Evolutionary conservation across 2,888 invertebrate genomes (phyloP).

Genomic region (Leucoma salicis): DNA sequence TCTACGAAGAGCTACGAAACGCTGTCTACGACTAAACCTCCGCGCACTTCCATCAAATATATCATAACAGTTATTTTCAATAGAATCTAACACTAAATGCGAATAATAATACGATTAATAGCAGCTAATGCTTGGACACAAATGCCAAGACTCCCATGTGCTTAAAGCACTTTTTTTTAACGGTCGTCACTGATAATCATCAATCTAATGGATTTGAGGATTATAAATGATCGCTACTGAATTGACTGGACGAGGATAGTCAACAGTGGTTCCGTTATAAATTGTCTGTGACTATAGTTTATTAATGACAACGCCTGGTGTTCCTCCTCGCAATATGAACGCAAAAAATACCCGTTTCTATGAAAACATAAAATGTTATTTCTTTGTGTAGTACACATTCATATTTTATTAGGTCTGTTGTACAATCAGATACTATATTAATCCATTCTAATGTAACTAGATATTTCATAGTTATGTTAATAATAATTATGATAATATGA

Average conservation of each 20-base stretch:
- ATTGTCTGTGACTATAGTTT: slow-evolving; percentile 3
- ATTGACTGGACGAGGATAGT: slow-evolving; percentile 13
- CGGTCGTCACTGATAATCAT: slow-evolving; percentile 36
- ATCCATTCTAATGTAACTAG: too few relatives aligned
- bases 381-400: too few relatives aligned
- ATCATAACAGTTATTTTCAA: neutral
- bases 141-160: slow-evolving; percentile 44
- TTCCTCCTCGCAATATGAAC: too few relatives aligned
- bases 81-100: slow-evolving; percentile 12
- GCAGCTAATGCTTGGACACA: slow-evolving; percentile 20
- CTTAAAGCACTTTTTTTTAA: slow-evolving; percentile 29
- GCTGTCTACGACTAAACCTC: slow-evolving; percentile 2
- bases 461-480: too few relatives aligned
- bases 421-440: too few relatives aligned
- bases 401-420: too few relatives aligned
- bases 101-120: slow-evolving; percentile 22
- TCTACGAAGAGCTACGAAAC: slow-evolving; percentile 1
- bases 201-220: slow-evolving; percentile 34
- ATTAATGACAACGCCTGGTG: slow-evolving; percentile 9
- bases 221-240: slow-evolving; percentile 38
- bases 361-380: too few relatives aligned
- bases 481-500: too few relatives aligned
- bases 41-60: neutral
- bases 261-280: slow-evolving; percentile 8
- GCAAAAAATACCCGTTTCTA: too few relatives aligned